phyloP scores from a whole-genome alignment of 1,140 invertebrate genomes.

The Drosophila dunni region DNA sequence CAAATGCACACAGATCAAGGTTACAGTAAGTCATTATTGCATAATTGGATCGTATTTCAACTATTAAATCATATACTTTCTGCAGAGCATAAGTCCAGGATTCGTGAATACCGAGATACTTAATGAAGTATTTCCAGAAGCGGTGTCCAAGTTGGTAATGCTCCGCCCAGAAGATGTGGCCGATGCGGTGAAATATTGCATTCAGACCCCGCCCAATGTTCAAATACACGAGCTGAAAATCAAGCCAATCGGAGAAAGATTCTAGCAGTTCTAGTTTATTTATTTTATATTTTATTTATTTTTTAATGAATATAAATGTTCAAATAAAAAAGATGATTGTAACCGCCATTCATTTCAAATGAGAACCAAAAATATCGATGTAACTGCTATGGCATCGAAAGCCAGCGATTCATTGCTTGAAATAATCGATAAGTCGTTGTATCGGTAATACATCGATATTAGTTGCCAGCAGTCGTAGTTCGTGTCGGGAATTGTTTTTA shows the following conservation, averaged over 20 bases:
- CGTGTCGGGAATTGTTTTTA: conserved; percentile 77
- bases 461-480: conserved; percentile 72
- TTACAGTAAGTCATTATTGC: conserved; percentile 60
- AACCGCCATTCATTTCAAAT: conserved; percentile 1
- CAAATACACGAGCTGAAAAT: conserved; percentile 80
- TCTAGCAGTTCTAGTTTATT: conserved; percentile 19
- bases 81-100: conserved; percentile 87
- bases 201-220: conserved; percentile 87
- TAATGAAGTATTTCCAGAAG: conserved; percentile 33
- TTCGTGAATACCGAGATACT: conserved; percentile 85
- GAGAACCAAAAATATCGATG: conserved; percentile 1
- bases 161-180: conserved; percentile 85
- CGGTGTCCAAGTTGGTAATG: conserved; percentile 55
- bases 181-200: conserved; percentile 86
- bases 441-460: conserved; percentile 31
- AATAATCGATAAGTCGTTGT: conserved; percentile 2
- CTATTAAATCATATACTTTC: neutral
- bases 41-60: neutral
- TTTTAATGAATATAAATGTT: too few relatives aligned
- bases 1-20: conserved; percentile 59
- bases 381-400: conserved; percentile 10
- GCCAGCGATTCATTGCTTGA: neutral
- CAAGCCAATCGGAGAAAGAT: conserved; percentile 63
- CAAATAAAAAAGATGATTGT: neutral
- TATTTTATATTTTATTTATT: neutral